Evolutionary conservation across 2,888 invertebrate species (phyloP), one percentile per base, ranked within the genome.

Genomic region (Drosophila fulvimacula): DNA sequence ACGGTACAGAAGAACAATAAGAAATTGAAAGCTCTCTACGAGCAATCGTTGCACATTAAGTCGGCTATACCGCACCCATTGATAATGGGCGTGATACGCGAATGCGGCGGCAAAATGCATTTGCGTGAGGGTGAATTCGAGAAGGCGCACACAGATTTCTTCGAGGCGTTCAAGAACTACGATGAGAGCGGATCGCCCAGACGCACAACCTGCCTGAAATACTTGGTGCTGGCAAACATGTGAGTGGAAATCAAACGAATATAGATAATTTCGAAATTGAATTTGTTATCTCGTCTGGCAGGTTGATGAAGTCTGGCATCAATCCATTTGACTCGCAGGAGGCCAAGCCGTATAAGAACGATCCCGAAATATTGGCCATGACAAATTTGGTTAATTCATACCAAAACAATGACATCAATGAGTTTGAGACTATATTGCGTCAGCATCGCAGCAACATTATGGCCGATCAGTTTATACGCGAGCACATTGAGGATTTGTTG

Each of bases 61-160:
- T 98, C 99, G 42, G 99, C 99, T 56, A 99, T 99, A 91, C 99
- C 99, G n/a, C 99, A 99, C 95, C 99, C 99, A 4, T 94, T 99
- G 34, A 99, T 99, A 84, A 99, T 99, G 99, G 99, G 99, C 15
- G 99, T 99, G 36, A 99, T 99, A 72, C 94, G 99, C 95, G 99
- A 99, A 93, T 99, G 99, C 93, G 99, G 99, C 6, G 99, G 99
- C 0, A 99, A 99, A 93, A 99, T 99, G 99, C 99, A 99, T 93
- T 93, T 99, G 49, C 95, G 99, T 24, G 99, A 99, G 93, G 98
- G 98, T 5, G 99, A 99, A 93, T 99, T 99, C 92, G 99, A 99
- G 92, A 97, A 98, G 92, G 99, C 99, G 1, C 99, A 99, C 93
- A 99, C 99, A 10, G 99, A 99, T 92, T 99, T 99, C 93, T 99